Conservation (phyloP, 2,888 invertebrate species). For the Leucoma salicis region DNA sequence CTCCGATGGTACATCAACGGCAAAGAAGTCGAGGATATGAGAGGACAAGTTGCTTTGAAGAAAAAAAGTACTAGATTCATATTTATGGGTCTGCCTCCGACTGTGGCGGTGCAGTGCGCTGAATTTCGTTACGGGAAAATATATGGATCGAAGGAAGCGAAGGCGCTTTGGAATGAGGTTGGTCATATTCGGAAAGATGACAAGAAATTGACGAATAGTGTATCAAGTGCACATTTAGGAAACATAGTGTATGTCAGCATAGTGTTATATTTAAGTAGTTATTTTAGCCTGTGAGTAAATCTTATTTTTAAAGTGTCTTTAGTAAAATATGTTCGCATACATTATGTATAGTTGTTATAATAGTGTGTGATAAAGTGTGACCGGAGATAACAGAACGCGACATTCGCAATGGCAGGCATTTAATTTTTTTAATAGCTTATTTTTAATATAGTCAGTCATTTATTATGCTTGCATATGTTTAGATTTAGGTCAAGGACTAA, state of each 20-base stretch:
- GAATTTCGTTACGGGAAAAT: conserved; percentile 74
- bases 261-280: conserved; percentile 20
- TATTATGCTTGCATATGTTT: too few species aligned
- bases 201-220: conserved; percentile 40
- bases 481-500: too few species aligned
- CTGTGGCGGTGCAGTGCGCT: conserved; percentile 76
- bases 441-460: too few species aligned
- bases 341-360: too few species aligned
- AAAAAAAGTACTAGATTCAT: conserved; percentile 47
- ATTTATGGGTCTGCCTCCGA: conserved; percentile 71
- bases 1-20: conserved; percentile 72
- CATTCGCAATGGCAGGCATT: too few species aligned
- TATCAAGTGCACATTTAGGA: conserved; percentile 16
- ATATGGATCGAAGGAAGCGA: conserved; percentile 56
- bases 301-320: too few species aligned
- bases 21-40: conserved; percentile 49
- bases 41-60: conserved; percentile 49
- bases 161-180: conserved; percentile 53
- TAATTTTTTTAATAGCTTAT: too few species aligned
- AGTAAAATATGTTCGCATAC: too few species aligned
- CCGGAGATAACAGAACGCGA: too few species aligned
- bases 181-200: conserved; percentile 32
- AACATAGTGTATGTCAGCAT: conserved; percentile 20
- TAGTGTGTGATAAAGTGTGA: too few species aligned
- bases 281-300: too few species aligned